phyloP scores from a whole-genome alignment of 2,113 vertebrate species.

The Gadus chalcogrammus region DNA sequence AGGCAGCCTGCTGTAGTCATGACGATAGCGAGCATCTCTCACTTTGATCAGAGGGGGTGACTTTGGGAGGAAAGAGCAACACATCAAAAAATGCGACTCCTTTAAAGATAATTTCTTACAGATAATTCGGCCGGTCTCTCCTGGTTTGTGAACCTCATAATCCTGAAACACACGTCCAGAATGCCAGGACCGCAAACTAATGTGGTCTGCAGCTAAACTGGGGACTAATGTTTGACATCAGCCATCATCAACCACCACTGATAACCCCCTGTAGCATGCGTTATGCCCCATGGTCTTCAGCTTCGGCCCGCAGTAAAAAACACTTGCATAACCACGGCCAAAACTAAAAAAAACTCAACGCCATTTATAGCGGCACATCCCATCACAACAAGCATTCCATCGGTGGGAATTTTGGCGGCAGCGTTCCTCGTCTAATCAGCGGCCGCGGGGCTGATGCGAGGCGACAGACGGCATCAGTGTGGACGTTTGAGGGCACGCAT shows the following conservation, averaged over 20 bases:
- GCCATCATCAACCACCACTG: too few species aligned
- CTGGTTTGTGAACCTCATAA: too few species aligned
- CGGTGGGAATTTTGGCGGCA: constrained; percentile 54
- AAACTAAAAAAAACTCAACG: constrained; percentile 27
- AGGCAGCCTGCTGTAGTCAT: constrained; percentile 20
- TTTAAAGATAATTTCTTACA: constrained; percentile 14
- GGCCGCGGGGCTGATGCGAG: constrained; percentile 74
- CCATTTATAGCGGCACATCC: constrained; percentile 58
- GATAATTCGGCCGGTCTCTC: too few species aligned
- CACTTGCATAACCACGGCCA: constrained; percentile 11
- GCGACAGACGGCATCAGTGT: constrained; percentile 77
- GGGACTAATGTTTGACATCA: too few species aligned
- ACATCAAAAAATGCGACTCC: too few species aligned
- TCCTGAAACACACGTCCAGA: too few species aligned
- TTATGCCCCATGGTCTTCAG: too few species aligned
- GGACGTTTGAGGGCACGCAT: constrained; percentile 65
- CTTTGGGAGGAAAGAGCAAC: background rate
- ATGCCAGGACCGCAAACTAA: too few species aligned
- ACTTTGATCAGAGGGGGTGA: constrained; percentile 29
- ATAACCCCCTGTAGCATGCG: too few species aligned
- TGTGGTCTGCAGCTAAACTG: too few species aligned
- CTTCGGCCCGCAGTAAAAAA: too few species aligned
- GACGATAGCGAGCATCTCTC: constrained; percentile 30
- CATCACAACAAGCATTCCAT: constrained; percentile 49
- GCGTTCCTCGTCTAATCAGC: constrained; percentile 61